Percentiles rank a stretch among this genome's conserved stretches.
phyloP scores from a whole-genome alignment of 2,113 vertebrate species.

The Athene cunicularia region DNA sequence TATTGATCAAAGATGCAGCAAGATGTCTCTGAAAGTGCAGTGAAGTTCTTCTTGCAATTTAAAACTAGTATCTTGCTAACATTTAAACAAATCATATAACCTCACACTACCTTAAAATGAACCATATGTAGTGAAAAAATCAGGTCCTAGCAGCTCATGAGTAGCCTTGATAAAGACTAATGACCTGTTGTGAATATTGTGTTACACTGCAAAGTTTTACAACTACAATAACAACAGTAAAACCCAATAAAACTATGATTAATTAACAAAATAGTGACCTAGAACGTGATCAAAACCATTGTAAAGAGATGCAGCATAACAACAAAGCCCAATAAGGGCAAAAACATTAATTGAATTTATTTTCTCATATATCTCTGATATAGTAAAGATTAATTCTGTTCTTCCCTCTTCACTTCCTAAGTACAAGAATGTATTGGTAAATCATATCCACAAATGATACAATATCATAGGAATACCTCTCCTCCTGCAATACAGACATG shows the following conservation, averaged over 20 bases:
- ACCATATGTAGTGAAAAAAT: neutral
- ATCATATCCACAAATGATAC: neutral
- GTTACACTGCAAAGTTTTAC: neutral
- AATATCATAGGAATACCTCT: neutral
- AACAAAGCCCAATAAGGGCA: neutral
- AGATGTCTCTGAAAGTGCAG: neutral
- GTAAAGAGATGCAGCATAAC: neutral
- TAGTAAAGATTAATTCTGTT: neutral
- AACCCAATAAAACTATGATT: neutral
- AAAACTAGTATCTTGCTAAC: neutral
- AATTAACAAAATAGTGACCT: neutral
- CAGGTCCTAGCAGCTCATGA: neutral
- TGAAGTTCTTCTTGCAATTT: neutral
- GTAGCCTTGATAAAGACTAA: neutral
- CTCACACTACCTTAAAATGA: neutral
- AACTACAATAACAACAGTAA: neutral
- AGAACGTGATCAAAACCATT: neutral
- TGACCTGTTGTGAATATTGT: no score
- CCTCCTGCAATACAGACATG: neutral
- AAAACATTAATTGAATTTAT: neutral
- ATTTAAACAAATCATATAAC: neutral
- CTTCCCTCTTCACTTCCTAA: neutral
- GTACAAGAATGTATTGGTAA: neutral
- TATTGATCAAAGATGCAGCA: neutral
- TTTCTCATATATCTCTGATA: neutral